Evolutionary conservation across 2,797 vertebrate genomes (phyloP).

Genomic region (Acropternis orthonyx): DNA sequence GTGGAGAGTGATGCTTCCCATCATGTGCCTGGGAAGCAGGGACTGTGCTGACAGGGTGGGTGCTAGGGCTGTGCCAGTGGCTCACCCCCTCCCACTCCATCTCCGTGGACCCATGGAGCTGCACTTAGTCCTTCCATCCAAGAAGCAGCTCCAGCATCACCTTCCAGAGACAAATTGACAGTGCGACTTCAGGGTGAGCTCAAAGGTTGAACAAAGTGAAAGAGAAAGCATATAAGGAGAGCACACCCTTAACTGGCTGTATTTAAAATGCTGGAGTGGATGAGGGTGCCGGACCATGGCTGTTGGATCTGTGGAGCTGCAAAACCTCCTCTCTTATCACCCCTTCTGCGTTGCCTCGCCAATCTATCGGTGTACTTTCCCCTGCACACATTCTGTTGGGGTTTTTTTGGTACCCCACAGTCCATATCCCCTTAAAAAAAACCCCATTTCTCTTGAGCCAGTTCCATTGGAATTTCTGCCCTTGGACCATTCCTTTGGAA

Average conservation of each 20-base stretch:
- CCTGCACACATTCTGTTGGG: background rate
- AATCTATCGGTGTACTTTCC: background rate
- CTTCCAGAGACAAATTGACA: background rate
- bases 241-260: background rate
- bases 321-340: background rate
- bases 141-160: background rate
- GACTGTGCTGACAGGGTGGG: rapidly evolving
- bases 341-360: background rate
- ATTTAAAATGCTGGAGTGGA: background rate
- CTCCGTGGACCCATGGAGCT: rapidly evolving
- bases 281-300: background rate
- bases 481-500: background rate
- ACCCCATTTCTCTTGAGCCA: background rate
- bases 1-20: background rate
- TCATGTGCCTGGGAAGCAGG: background rate
- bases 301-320: background rate
- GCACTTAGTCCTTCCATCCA: rapidly evolving
- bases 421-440: background rate
- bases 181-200: background rate
- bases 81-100: background rate
- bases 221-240: background rate
- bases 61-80: background rate
- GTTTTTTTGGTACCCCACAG: background rate
- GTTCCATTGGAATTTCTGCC: background rate
- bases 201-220: background rate